These are phyloP conservation scores for Yoshiicerus persimilis DNA, from an alignment of 1,140 invertebrate genomes.

Conservation along the genomic window DNA sequence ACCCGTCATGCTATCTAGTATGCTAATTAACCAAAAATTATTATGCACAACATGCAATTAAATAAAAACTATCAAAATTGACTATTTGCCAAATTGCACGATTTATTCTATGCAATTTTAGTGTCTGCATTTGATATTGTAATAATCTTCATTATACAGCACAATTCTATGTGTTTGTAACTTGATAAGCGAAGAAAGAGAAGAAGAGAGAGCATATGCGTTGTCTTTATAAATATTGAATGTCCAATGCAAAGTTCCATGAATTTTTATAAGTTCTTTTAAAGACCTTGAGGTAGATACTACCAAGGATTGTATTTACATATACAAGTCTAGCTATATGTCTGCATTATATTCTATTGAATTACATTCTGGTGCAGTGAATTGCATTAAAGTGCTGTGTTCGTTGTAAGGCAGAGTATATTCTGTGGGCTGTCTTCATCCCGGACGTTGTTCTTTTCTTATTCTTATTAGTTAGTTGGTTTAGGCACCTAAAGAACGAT, in stretches of 20 bases:
- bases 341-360: neutral
- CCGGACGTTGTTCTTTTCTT: neutral
- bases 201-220: neutral
- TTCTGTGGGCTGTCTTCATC: neutral
- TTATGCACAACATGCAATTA: too few relatives aligned
- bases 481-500: neutral
- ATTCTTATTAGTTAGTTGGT: neutral
- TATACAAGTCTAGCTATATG: neutral
- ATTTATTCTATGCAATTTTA: neutral
- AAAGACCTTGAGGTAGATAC: neutral
- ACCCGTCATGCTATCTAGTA: too few relatives aligned
- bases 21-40: too few relatives aligned
- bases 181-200: neutral
- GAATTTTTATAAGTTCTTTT: neutral
- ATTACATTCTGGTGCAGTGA: neutral
- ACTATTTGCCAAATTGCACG: too few relatives aligned
- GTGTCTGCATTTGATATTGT: neutral
- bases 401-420: neutral
- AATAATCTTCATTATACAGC: neutral
- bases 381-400: neutral
- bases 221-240: neutral
- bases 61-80: too few relatives aligned
- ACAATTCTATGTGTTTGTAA: neutral
- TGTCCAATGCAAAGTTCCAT: neutral
- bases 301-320: neutral